phyloP scores from a whole-genome alignment of 2,888 invertebrate species.

The Chrysotoxum bicinctum region DNA sequence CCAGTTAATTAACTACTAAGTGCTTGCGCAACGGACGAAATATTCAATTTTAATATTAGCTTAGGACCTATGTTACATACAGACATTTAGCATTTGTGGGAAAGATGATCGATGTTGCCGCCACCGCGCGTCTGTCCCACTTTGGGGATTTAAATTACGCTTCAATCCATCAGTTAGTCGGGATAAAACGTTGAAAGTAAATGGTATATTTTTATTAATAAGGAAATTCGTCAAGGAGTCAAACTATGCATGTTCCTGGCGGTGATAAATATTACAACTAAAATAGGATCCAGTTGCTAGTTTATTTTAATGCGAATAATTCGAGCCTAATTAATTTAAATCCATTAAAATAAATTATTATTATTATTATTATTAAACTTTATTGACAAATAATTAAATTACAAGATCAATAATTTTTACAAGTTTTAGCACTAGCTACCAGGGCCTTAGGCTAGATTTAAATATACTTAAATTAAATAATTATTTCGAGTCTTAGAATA shows the following conservation, averaged over 20 bases:
- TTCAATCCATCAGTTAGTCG: not conserved
- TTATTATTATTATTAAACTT: too few relatives aligned
- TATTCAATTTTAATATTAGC: constrained; percentile 58
- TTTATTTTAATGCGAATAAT: not conserved
- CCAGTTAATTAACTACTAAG: constrained; percentile 62
- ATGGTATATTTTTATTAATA: not conserved
- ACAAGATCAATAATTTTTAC: too few relatives aligned
- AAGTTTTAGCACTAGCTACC: too few relatives aligned
- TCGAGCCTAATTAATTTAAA: not conserved
- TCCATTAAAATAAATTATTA: too few relatives aligned
- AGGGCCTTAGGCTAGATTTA: too few relatives aligned
- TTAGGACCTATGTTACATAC: not conserved
- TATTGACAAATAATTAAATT: too few relatives aligned
- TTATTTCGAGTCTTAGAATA: too few relatives aligned
- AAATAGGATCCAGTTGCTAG: not conserved
- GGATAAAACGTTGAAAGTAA: not conserved
- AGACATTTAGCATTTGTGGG: constrained; percentile 11
- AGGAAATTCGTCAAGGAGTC: not conserved
- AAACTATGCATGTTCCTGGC: not conserved
- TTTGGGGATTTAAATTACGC: not conserved
- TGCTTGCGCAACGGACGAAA: constrained; percentile 48
- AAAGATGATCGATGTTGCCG: not conserved
- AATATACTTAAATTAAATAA: too few relatives aligned
- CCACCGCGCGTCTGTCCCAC: not conserved
- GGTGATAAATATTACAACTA: not conserved